Evolutionary conservation across 2,113 vertebrate genomes (phyloP).

Genomic region (Cairina moschata): DNA sequence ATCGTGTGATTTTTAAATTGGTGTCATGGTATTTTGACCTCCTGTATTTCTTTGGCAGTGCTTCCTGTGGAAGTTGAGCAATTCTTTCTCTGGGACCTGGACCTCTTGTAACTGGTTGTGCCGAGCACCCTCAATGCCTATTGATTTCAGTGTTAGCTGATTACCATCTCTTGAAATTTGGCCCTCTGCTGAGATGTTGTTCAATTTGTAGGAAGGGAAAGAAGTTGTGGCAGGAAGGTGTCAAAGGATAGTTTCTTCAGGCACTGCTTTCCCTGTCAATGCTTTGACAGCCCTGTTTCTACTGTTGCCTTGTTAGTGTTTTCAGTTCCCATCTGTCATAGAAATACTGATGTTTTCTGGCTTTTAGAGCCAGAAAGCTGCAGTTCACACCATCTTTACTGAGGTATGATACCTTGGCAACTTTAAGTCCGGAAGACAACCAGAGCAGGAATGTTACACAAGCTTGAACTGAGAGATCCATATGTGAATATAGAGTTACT

Average conservation of each 20-base stretch:
- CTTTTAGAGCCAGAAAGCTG: neutral
- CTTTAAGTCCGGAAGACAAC: neutral
- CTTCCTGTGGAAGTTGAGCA: neutral
- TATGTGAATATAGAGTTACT: neutral
- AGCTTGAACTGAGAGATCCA: neutral
- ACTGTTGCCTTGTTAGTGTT: neutral
- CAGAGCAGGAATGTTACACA: neutral
- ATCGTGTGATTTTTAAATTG: neutral
- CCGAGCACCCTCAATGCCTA: neutral
- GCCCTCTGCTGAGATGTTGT: neutral
- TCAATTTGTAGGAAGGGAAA: neutral
- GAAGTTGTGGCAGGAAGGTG: neutral
- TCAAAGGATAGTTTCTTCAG: neutral
- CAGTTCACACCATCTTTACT: neutral
- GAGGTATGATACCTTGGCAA: neutral
- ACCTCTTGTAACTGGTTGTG: neutral
- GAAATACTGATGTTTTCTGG: neutral
- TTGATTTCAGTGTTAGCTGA: neutral
- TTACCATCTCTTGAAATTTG: neutral
- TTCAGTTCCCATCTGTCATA: neutral
- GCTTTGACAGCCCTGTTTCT: neutral
- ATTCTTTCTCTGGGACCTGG: neutral
- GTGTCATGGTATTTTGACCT: neutral
- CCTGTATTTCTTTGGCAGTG: too few species aligned
- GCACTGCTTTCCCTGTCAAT: neutral